A percentile compares a stretch with the other conserved stretches of the same genome.
phyloP scores from a whole-genome alignment of 2,797 vertebrate species.

The Parauchenoglanis ngamensis region DNA sequence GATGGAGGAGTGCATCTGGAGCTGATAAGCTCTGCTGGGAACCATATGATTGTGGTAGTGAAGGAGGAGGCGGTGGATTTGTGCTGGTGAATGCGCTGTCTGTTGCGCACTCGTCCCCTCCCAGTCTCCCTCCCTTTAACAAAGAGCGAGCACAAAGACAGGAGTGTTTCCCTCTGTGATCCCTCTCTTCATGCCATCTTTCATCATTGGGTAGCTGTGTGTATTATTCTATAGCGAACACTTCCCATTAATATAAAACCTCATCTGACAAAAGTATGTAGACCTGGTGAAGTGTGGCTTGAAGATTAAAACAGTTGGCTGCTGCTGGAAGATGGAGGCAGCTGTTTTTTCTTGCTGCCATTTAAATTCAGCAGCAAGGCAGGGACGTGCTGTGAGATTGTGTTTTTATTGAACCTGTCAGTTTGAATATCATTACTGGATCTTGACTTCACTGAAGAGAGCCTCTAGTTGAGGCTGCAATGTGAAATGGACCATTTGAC shows the following conservation, averaged over 20 bases:
- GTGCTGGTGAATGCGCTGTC: conserved; percentile 67
- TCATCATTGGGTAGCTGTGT: conserved; percentile 67
- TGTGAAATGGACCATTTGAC: conserved; percentile 43
- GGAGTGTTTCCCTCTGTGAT: conserved; percentile 64
- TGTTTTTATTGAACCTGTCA: conserved; percentile 61
- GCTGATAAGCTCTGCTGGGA: conserved; percentile 86
- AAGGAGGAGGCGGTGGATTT: conserved; percentile 54
- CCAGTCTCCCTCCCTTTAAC: conserved; percentile 51
- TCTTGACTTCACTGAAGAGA: conserved; percentile 45
- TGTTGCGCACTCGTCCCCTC: conserved; percentile 62
- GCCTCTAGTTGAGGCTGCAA: conserved; percentile 22
- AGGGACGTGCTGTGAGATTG: conserved; percentile 55
- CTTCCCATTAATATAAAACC: conserved; percentile 74
- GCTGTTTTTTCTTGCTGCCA: conserved; percentile 7
- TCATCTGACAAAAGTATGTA: conserved; percentile 72
- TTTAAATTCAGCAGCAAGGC: conserved; percentile 50
- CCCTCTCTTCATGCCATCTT: conserved; percentile 72
- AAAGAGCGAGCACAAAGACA: conserved; percentile 61
- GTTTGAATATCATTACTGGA: conserved; percentile 56
- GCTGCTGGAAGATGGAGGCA: conserved; percentile 31
- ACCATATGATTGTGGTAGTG: conserved; percentile 84
- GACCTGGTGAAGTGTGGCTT: conserved; percentile 53
- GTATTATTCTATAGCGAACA: conserved; percentile 72
- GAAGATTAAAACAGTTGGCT: conserved; percentile 40
- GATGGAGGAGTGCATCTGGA: conserved; percentile 85